Conservation (phyloP, 2,113 vertebrate species). For the Bos indicus region DNA sequence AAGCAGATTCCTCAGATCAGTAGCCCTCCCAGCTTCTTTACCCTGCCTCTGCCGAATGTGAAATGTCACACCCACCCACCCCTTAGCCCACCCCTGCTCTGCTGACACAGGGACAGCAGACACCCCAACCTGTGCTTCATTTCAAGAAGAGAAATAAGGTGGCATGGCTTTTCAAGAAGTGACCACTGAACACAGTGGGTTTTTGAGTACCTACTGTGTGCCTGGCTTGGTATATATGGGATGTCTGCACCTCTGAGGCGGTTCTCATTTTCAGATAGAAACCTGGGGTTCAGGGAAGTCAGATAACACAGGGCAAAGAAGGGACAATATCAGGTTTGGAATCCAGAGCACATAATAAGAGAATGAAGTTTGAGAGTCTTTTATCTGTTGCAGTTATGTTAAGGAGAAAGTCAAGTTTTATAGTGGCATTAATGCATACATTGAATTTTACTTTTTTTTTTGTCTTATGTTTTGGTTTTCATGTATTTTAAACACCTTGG, state of each 20-base stretch:
- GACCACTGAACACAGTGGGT: background rate
- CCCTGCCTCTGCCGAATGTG: background rate
- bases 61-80: accelerated
- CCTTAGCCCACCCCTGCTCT: no score
- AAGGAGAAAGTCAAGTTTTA: background rate
- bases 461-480: background rate
- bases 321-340: background rate
- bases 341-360: background rate
- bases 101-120: background rate
- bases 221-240: background rate
- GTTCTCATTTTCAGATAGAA: background rate
- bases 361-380: background rate
- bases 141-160: background rate
- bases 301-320: background rate
- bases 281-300: background rate
- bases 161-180: background rate
- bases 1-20: background rate
- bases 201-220: background rate
- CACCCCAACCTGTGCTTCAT: background rate
- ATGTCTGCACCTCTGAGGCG: background rate
- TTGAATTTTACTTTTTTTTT: background rate
- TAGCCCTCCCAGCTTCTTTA: background rate
- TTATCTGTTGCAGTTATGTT: background rate
- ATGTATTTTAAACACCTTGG: background rate
- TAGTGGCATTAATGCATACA: background rate